Conservation (phyloP, 2,888 invertebrate species). For the Tenthredo livida region DNA sequence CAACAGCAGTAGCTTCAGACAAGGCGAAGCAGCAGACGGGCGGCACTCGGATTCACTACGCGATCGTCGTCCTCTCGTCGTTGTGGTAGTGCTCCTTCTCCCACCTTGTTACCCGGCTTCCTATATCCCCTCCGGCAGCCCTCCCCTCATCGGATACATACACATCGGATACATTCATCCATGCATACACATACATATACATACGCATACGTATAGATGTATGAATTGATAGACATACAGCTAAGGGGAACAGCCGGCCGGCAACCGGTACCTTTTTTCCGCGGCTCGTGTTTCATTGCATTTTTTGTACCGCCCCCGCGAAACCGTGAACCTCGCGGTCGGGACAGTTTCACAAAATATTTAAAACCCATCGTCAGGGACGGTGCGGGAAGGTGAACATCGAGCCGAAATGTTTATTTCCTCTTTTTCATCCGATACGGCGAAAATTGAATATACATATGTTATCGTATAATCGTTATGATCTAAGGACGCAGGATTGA, state of each 20-base stretch:
- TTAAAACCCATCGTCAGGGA: neutral
- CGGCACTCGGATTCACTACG: slow-evolving; percentile 48
- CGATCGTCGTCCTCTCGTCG: slow-evolving; percentile 35
- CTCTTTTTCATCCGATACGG: neutral
- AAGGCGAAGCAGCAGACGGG: slow-evolving; percentile 36
- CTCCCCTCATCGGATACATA: neutral
- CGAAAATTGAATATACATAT: neutral
- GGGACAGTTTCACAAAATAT: slow-evolving; percentile 9
- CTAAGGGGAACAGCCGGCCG: slow-evolving; percentile 32
- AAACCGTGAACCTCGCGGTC: neutral
- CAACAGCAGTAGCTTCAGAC: slow-evolving; percentile 26
- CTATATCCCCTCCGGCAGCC: slow-evolving; percentile 19
- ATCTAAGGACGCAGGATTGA: neutral
- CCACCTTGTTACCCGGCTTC: slow-evolving; percentile 27
- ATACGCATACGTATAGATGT: too few relatives aligned
- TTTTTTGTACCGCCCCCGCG: slow-evolving; percentile 37
- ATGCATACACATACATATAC: too few relatives aligned
- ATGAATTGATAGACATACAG: neutral
- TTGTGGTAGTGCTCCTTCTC: slow-evolving; percentile 42
- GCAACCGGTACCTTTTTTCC: slow-evolving; percentile 46
- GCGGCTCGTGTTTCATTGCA: slow-evolving; percentile 20
- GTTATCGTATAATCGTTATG: neutral
- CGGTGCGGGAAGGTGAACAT: neutral
- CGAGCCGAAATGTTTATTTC: neutral
- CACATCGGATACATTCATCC: neutral